Base-by-base conservation (phyloP, 2,888 invertebrate genomes). In the Operophtera brumata region DNA sequence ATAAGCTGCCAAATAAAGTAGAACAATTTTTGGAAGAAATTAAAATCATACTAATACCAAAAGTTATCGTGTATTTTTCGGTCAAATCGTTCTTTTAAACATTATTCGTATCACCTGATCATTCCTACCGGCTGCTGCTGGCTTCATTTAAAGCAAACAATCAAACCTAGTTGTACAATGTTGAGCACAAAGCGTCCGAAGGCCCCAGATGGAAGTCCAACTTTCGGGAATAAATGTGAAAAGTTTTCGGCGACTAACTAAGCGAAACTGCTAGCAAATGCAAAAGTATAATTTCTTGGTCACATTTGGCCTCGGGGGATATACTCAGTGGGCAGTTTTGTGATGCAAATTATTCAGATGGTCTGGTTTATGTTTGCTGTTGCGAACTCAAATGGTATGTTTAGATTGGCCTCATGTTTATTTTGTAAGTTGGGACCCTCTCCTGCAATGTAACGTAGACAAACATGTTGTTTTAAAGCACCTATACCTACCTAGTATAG, bases 191-290 rank as follows among this genome's bases (percentile, higher is more conserved):
- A 66, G 57, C 57, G 54, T 62, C 66, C 47, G 54, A 49, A 44
- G 39, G 36, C 42, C 42, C 58, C 61, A 65, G 60, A 62, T 59
- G 65, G 50, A 59, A 13, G 71, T 57, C 59, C 54, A 84, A 84
- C 75, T 84, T 83, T 75, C 58, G 52, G 59, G 70, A 71, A 82
- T 82, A 78, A 84, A 83, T 84, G 82, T 72, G 78, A 70, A 83
- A 85, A 85, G 75, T 86, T 82, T 69, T 46, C 51, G 60, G 54
- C 48, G 54, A 61, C 76, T 78, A 82, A 80, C 82, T 79, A 82
- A 78, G 74, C 75, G 70, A 73, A 78, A 77, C 73, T 78, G 79
- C 70, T 72, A 69, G 73, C 73, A 80, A 78, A 83, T 81, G 74
- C 73, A 73, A 73, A 82, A 80, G 78, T 77, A 77, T 78, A 80